Evolutionary conservation across 2,113 vertebrate species (phyloP).

Genomic region (Psilopsiagon aurifrons): DNA sequence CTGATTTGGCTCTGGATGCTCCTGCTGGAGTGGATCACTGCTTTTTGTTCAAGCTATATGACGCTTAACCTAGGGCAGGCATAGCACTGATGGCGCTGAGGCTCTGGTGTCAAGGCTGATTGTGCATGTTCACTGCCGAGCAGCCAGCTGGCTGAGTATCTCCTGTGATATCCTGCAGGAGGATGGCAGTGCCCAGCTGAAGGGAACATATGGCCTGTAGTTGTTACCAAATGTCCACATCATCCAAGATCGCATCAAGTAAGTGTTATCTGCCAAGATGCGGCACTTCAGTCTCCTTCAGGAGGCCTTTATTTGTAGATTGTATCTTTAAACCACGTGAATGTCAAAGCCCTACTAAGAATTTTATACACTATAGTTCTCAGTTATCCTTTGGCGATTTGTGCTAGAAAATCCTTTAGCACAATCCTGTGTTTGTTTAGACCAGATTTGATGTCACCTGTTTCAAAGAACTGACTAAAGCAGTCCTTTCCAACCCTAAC

Average conservation of each 20-base stretch:
- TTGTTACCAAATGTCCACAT: constrained; percentile 42
- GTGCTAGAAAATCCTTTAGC: not conserved
- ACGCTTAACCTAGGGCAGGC: not conserved
- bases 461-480: not conserved
- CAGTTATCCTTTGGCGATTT: not conserved
- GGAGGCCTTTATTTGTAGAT: not conserved
- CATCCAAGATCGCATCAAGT: not conserved
- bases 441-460: not conserved
- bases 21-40: not conserved
- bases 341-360: not conserved
- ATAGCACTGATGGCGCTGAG: not conserved
- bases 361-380: not conserved
- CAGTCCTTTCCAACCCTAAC: not conserved
- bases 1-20: not conserved
- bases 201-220: constrained; percentile 38
- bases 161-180: constrained; percentile 12
- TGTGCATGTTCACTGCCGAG: not conserved
- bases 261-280: constrained; percentile 3
- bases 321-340: not conserved
- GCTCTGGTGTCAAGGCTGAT: not conserved
- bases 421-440: not conserved
- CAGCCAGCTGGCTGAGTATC: constrained; percentile 41
- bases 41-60: not conserved
- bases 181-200: not conserved
- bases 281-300: not conserved